These are phyloP conservation scores for Merops nubicus DNA, from an alignment of 2,113 vertebrate species.

Conservation along the genomic window DNA sequence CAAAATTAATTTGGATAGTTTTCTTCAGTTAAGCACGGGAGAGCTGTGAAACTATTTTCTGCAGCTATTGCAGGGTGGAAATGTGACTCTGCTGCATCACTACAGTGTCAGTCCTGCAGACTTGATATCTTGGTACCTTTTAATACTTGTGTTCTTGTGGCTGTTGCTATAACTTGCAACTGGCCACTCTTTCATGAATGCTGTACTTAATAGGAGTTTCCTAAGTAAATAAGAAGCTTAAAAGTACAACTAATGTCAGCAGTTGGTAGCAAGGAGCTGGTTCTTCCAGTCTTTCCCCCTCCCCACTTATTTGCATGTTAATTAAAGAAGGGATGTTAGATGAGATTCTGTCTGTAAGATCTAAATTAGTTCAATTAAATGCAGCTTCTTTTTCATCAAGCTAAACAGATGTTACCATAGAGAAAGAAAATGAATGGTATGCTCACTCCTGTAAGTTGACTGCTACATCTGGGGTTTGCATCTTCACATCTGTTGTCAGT, in stretches of 20 bases:
- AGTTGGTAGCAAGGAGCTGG: background rate
- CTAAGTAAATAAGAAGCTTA: background rate
- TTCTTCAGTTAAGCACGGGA: background rate
- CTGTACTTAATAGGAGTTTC: background rate
- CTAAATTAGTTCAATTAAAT: background rate
- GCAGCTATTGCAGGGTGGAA: background rate
- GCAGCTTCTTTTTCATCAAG: background rate
- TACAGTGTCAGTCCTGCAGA: background rate
- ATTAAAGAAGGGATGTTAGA: background rate
- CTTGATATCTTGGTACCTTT: background rate
- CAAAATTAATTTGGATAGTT: background rate
- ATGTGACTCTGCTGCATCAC: accelerated
- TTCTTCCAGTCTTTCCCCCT: background rate
- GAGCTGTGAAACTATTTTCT: background rate
- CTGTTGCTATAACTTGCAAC: background rate
- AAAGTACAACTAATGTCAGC: background rate
- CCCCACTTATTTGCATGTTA: background rate
- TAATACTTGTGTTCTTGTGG: background rate
- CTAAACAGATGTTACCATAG: background rate
- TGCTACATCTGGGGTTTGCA: background rate
- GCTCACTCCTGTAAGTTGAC: background rate
- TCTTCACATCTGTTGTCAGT: background rate
- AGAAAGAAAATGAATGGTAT: background rate
- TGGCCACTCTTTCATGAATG: background rate
- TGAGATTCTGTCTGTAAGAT: background rate